Base-by-base conservation (phyloP, 2,888 invertebrate genomes). In the Sericinus montela region DNA sequence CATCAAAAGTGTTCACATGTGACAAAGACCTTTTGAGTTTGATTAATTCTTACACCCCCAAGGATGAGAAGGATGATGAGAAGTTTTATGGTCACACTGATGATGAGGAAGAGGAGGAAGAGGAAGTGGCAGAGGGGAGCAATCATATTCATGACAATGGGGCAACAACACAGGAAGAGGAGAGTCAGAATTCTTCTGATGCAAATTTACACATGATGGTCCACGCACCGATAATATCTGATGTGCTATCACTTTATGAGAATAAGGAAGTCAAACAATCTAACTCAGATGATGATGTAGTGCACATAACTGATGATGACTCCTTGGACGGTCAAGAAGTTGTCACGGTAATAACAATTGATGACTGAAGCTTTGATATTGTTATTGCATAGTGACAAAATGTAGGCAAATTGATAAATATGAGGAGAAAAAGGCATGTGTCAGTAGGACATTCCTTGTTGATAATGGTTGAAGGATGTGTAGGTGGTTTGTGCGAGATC, bases 201-300 rank as follows among this genome's bases (percentile, higher is more conserved):
- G 63, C 63, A 13, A 61, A 69, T 4, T 49, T 76, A 19, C 75
- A 75, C 35, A 58, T 69, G 36, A 72, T 76, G 65, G 74, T 71
- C 0, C 78, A 80, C 38, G 76, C 84, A 1, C 85, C 86, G 0
- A 79, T 87, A 2, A 87, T 87, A 62, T 88, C 86, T 0, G 85
- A 85, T 45, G 86, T 88, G 2, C 62, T 86, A 8, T 87, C 87
- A 0, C 67, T 86, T 0, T 84, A 72, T 52, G 70, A 78, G 49
- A 67, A 69, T 8, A 69, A 74, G 19, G 66, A 69, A 25, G 62
- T 54, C 1, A 48, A 40, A 5, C 23, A 29, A 9, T 38, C 9
- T 23, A 43, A 7, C 40, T 42, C 5, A 30, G 30, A 41, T 37
- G 53, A 51, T 1, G 57, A 62, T 11, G 54, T 79, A 1, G 74